A percentile compares a stretch with the other conserved stretches of the same genome.
Evolutionary conservation across 2,113 vertebrate genomes (phyloP).

Genomic region (Thalassoma bifasciatum): DNA sequence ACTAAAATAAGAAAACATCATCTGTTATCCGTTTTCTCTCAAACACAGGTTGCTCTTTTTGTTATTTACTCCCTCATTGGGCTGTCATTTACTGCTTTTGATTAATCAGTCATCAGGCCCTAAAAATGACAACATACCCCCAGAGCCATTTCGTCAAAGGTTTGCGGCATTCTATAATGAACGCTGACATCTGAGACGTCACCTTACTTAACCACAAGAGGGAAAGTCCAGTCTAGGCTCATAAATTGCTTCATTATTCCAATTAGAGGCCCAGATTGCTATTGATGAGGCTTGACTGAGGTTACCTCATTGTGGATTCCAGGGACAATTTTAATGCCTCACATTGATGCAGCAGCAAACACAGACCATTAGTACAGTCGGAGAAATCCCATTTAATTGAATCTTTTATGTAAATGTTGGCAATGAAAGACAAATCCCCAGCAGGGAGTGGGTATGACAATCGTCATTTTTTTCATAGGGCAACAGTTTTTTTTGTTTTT

Average conservation of each 20-base stretch:
- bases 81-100: neutral
- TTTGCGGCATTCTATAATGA: neutral
- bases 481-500: too few relatives aligned
- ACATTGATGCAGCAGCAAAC: too few relatives aligned
- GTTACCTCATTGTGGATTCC: neutral
- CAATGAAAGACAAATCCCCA: too few relatives aligned
- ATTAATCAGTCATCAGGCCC: neutral
- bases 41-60: too few relatives aligned
- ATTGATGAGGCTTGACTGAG: neutral
- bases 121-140: neutral
- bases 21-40: too few relatives aligned
- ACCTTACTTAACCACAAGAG: neutral
- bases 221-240: neutral
- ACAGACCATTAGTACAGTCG: too few relatives aligned
- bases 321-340: neutral
- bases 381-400: too few relatives aligned
- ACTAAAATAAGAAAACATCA: neutral
- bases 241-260: slow-evolving; percentile 7
- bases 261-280: neutral
- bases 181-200: neutral
- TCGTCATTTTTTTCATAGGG: too few relatives aligned
- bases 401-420: too few relatives aligned
- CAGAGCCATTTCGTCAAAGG: too few relatives aligned
- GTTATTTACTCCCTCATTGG: neutral
- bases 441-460: too few relatives aligned